Evolutionary conservation across 2,113 vertebrate genomes (phyloP), one percentile per base, ranked within the genome.

Genomic region (Anser cygnoides): DNA sequence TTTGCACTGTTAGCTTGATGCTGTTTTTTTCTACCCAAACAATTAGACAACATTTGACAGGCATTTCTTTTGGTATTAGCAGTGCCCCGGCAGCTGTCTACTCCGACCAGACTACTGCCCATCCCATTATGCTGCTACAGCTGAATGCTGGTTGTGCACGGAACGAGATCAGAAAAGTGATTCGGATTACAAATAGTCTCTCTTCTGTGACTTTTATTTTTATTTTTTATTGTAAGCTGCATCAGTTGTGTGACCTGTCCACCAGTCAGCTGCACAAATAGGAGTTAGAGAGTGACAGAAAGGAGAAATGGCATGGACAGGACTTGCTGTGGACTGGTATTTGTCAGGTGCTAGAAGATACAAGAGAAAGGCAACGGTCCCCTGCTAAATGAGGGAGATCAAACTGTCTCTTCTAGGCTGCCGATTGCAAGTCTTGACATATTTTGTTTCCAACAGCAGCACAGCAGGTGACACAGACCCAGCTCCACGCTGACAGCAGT

Each of bases 131-230:
- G 57, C 41, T 12, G 5, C 70, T 66, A 63, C 1, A 3, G 37
- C 46, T 19, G 10, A 85, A 50, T 55, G 72, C 88, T n/a, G 22
- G 43, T 33, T 67, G 43, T 54, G 33, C 29, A 5, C 4, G 1
- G 26, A 92, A 84, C 21, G 87, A 78, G 62, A 93, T 61, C 65
- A 92, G 94, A 78, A 91, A 87, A 91, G 74, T 87, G 50, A 78
- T 94, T 73, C 81, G 46, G 35, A 87, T 91, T 95, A 72, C 91
- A 97, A 93, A 75, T 68, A 87, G 66, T 35, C 12, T 72, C 3
- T 75, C 91, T 81, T 55, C 37, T 55, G 16, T 33, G 35, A 61
- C 7, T 63, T 63, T 16, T 39, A 20, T 46, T 46, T 46, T 19
- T 68, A 90, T 65, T 75, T 50, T 50, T 50, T 13, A 7, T 86